A percentile compares a stretch with the other conserved stretches of the same genome.
Evolutionary conservation across 2,797 vertebrate species (phyloP).

Genomic region (Sarcoramphus papa): DNA sequence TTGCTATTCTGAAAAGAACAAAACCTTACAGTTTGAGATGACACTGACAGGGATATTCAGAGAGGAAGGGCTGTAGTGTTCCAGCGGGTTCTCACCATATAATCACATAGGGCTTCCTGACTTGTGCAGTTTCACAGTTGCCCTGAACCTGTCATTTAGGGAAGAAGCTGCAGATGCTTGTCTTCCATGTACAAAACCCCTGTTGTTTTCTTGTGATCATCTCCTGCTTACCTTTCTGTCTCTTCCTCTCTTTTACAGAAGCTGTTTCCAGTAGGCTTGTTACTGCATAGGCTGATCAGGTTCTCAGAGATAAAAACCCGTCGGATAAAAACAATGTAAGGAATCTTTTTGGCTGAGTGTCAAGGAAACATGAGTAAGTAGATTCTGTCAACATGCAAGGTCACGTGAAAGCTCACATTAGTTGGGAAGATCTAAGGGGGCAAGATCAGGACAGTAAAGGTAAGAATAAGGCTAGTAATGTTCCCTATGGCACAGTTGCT

Average conservation of each 20-base stretch:
- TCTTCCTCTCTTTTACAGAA: background rate
- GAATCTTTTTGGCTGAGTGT: background rate
- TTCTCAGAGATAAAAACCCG: background rate
- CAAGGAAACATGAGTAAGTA: background rate
- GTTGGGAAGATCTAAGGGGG: background rate
- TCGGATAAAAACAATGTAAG: background rate
- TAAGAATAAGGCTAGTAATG: background rate
- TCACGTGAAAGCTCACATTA: background rate
- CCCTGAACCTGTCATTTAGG: background rate
- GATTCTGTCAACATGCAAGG: background rate
- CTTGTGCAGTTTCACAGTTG: background rate
- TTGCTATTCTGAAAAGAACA: background rate
- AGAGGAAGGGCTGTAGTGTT: background rate
- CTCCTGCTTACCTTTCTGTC: background rate
- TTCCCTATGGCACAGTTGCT: background rate
- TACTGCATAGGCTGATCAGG: background rate
- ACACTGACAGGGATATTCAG: background rate
- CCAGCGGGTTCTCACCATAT: background rate
- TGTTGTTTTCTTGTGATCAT: background rate
- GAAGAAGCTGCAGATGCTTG: background rate
- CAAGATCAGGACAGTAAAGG: background rate
- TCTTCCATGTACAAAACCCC: background rate
- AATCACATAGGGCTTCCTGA: background rate
- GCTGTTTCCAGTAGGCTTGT: background rate
- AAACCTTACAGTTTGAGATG: background rate